Evolutionary conservation across 2,888 invertebrate genomes (phyloP), one percentile per base, ranked within the genome.

Genomic region (Trachelus troglodyta): DNA sequence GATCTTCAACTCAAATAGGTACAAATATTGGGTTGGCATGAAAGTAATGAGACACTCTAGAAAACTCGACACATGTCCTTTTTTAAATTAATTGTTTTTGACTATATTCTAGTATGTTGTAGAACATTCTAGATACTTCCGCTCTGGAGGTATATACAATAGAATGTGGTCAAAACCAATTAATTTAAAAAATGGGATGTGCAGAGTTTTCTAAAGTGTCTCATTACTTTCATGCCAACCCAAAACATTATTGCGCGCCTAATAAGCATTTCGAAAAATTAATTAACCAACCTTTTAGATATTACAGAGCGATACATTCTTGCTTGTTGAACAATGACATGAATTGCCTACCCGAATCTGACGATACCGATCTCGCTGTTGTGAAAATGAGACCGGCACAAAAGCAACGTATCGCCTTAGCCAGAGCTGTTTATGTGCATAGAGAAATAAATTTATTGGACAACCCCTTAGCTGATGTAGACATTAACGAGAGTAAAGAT

Each of bases 321-420:
- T 93, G 93, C 87, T 89, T 91, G 71, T 88, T 94, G 40, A 88
- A 90, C 71, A 90, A 92, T 74, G 94, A 94, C 80, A 91, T 94
- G 75, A 90, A 91, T 68, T 84, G 88, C 15, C 89, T 94, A 81
- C 92, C 93, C 1, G 92, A 91, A 76, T 93, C 93, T 35, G 94
- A 94, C 86, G 88, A 92, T 77, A 94, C 94, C 23, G 93, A 94
- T 88, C 89, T 93, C 37, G 92, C 92, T 37, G 93, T 94, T 33
- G 92, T 93, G 34, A 93, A 87, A 90, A 90, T 90, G 79, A 91
- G 83, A 69, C 92, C 93, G 4, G 93, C 92, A 1, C 93, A 93
- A 85, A 92, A 92, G 79, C 93, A 93, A 78, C 89, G 93, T 77
- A 89, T 94, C 56, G 91, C 92, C 1, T 85, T 94, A 11, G 94